phyloP scores from a whole-genome alignment of 2,797 vertebrate genomes.

The Sebastes kiyomatsui region DNA sequence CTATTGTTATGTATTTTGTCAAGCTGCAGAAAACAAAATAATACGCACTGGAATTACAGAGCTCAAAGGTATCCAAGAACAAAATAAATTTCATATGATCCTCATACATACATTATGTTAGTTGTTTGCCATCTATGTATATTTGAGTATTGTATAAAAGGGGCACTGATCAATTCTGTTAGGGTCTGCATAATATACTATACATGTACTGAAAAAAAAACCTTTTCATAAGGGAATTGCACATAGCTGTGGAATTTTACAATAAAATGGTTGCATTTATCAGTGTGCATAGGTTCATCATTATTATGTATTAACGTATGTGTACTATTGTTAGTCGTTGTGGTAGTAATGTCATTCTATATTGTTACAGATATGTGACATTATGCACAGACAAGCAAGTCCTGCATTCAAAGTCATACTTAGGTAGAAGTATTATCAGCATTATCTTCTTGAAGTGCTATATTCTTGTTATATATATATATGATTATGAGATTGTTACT shows the following conservation, averaged over 20 bases:
- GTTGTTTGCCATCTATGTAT: constrained; percentile 80
- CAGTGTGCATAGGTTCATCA: constrained; percentile 31
- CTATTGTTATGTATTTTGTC: constrained; percentile 78
- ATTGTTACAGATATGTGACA: background rate
- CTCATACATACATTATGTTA: constrained; percentile 67
- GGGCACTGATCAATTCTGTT: constrained; percentile 77
- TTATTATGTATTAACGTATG: constrained; percentile 1
- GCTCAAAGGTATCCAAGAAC: constrained; percentile 70
- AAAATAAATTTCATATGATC: constrained; percentile 66
- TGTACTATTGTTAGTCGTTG: background rate
- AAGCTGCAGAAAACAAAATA: constrained; percentile 61
- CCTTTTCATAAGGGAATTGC: constrained; percentile 91
- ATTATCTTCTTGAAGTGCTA: background rate
- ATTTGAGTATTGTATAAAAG: constrained; percentile 84
- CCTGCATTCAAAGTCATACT: background rate
- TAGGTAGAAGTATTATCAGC: background rate
- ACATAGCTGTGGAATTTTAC: constrained; percentile 92
- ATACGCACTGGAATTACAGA: constrained; percentile 70
- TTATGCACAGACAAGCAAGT: background rate
- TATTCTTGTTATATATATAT: background rate
- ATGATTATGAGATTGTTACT: background rate
- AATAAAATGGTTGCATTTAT: constrained; percentile 92
- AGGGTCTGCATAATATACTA: constrained; percentile 78
- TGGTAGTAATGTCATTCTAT: background rate
- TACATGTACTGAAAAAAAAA: constrained; percentile 83